phyloP scores from a whole-genome alignment of 1,140 invertebrate genomes.

The Apolygus lucorum region DNA sequence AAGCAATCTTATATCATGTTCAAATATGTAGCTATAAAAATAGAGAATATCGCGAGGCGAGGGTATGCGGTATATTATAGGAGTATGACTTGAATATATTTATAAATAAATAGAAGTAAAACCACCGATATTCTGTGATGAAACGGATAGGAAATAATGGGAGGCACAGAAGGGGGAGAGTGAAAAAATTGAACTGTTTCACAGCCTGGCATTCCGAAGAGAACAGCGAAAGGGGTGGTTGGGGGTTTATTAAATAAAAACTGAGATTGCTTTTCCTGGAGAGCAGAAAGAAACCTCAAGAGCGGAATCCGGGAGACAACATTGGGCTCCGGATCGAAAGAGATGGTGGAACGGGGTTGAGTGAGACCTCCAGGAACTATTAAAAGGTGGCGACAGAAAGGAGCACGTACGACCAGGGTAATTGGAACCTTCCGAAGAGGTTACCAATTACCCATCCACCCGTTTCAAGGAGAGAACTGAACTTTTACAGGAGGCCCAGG shows the following conservation, averaged over 20 bases:
- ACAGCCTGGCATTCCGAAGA: neutral
- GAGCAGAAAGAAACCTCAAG: neutral
- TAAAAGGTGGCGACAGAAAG: neutral
- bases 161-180: no score
- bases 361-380: neutral
- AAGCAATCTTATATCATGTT: no score
- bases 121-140: no score
- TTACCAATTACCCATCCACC: no score
- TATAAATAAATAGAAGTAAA: no score
- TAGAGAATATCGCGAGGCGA: no score
- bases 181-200: neutral
- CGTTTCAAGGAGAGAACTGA: neutral
- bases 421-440: neutral
- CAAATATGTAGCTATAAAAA: no score
- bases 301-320: neutral
- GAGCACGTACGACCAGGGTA: neutral
- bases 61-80: no score
- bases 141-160: no score
- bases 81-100: no score
- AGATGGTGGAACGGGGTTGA: neutral
- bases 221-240: no score
- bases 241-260: neutral
- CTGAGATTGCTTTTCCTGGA: neutral
- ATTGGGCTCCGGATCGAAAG: neutral
- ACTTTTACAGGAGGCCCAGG: neutral